Evolutionary conservation across 2,797 vertebrate genomes (phyloP), one percentile per base, ranked within the genome.

Genomic region (Pelobates cultripes): DNA sequence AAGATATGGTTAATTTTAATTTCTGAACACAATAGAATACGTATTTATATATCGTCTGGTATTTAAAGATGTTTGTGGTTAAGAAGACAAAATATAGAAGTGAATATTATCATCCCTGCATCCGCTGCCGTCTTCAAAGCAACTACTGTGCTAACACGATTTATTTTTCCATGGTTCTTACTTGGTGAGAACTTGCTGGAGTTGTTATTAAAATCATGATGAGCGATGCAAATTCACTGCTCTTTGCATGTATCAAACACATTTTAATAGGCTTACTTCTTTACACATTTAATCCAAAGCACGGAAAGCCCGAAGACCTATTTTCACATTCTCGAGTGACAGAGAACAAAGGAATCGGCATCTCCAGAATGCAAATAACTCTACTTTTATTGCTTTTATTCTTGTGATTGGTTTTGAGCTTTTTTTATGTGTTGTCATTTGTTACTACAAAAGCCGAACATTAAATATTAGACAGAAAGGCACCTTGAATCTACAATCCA

Each of bases 391-490:
- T 17, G 61, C 61, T 64, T 64, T 64, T 40, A 4, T 61, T 61
- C 72, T 61, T 61, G 41, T 74, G 43, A 60, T 61, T 43, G 55
- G 41, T 60, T 61, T 60, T 60, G 41, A 60, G 72, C 42, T 43
- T 61, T 70, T 68, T 68, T 74, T 61, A 60, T 75, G 60, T 55
- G 41, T 45, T 80, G 45, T 73, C 66, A 71, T 76, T 43, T 66
- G 55, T 53, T 76, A 28, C 40, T 28, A 51, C 74, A 75, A 43
- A 12, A 41, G 42, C 70, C 13, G 70, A 71, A 66, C 40, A 57
- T 73, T 63, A 77, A 76, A 63, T 69, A 76, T 61, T 47, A 64
- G 3, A 43, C 14, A 71, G 73, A 76, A 76, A 66, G 73, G 73
- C 79, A 70, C 79, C 53, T 75, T 81, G 72, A 70, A 40, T 7